These are phyloP conservation scores for Laupala kohalensis DNA, from an alignment of 1,140 invertebrate species.

Conservation along the genomic window DNA sequence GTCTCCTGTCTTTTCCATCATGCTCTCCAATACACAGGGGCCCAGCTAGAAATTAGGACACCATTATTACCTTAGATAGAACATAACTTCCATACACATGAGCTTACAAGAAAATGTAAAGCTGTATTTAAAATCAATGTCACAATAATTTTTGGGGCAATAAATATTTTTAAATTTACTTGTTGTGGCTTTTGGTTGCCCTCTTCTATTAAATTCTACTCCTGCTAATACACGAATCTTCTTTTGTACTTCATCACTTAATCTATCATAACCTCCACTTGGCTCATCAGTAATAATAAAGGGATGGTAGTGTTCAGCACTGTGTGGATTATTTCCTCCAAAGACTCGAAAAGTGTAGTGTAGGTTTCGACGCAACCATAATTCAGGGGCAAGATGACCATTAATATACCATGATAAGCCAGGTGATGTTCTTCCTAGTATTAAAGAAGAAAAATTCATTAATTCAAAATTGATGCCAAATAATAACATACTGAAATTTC, in stretches of 20 bases:
- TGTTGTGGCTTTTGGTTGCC: slow-evolving; percentile 59
- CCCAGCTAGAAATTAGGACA: slow-evolving; percentile 38
- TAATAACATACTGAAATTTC: neutral
- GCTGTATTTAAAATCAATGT: neutral
- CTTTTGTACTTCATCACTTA: slow-evolving; percentile 54
- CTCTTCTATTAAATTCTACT: slow-evolving; percentile 67
- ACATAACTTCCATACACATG: neutral
- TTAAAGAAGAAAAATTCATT: neutral
- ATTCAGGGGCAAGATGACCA: slow-evolving; percentile 69
- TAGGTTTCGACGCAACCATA: slow-evolving; percentile 73
- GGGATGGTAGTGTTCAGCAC: slow-evolving; percentile 77
- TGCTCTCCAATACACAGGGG: slow-evolving; percentile 62
- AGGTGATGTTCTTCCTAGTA: slow-evolving; percentile 38
- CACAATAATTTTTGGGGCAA: neutral
- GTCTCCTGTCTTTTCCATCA: slow-evolving; percentile 49
- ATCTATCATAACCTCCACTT: slow-evolving; percentile 63
- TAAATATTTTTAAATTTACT: slow-evolving; percentile 28
- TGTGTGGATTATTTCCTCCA: slow-evolving; percentile 83
- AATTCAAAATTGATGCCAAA: neutral
- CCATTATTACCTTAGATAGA: neutral
- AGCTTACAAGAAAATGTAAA: neutral
- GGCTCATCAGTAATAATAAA: slow-evolving; percentile 81
- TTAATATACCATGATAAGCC: slow-evolving; percentile 72
- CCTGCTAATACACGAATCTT: slow-evolving; percentile 70
- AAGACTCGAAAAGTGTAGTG: slow-evolving; percentile 68